phyloP scores from a whole-genome alignment of 2,797 vertebrate genomes.

The Rhyacichthys aspro region DNA sequence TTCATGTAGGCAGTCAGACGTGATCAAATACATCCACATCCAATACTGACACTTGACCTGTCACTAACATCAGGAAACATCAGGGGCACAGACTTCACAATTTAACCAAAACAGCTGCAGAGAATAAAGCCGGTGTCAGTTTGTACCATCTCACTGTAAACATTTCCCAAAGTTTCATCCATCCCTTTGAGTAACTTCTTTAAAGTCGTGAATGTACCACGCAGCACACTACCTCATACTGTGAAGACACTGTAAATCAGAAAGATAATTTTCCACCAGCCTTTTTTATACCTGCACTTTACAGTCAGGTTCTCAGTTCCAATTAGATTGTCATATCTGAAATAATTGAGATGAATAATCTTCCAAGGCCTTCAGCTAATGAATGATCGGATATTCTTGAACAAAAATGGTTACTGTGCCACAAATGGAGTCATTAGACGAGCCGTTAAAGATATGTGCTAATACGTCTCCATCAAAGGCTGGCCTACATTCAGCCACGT shows the following conservation, averaged over 20 bases:
- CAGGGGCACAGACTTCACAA: slow-evolving; percentile 17
- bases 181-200: background rate
- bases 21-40: slow-evolving; percentile 8
- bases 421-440: slow-evolving; percentile 59
- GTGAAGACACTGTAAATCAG: slow-evolving; percentile 6
- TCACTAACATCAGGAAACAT: slow-evolving; percentile 9
- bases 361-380: slow-evolving; percentile 37
- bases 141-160: slow-evolving; percentile 14
- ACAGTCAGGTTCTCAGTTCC: slow-evolving; percentile 35
- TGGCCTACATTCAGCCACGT: slow-evolving; percentile 54
- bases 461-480: slow-evolving; percentile 45
- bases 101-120: slow-evolving; percentile 25
- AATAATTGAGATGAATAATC: slow-evolving; percentile 55
- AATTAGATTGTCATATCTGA: slow-evolving; percentile 52
- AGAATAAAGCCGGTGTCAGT: slow-evolving; percentile 13
- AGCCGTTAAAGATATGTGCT: slow-evolving; percentile 57
- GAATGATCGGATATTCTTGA: slow-evolving; percentile 51
- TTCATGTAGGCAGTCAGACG: background rate
- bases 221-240: slow-evolving; percentile 4
- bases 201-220: background rate
- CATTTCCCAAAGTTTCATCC: background rate
- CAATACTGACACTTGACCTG: slow-evolving; percentile 28
- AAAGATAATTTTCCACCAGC: slow-evolving; percentile 3
- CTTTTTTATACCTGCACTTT: slow-evolving; percentile 2
- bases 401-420: slow-evolving; percentile 25